Conservation (phyloP, 1,140 invertebrate genomes). For the Grapholita molesta region DNA sequence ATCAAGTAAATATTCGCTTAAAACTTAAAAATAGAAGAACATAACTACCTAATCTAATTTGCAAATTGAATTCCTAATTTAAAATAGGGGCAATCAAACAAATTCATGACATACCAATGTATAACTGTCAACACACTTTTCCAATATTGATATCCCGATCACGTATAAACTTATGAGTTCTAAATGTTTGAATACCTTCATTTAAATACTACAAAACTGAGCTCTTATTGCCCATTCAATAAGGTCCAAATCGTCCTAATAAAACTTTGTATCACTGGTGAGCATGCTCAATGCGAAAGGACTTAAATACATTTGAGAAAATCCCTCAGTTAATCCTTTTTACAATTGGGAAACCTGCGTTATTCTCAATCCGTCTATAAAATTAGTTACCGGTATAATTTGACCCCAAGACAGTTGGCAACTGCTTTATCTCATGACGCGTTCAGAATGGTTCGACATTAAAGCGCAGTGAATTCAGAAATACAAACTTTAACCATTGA, state of each 20-base stretch:
- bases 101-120: neutral
- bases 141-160: slow-evolving; percentile 43
- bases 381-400: neutral
- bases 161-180: slow-evolving; percentile 37
- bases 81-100: too few relatives aligned
- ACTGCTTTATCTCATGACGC: neutral
- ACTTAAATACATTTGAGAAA: neutral
- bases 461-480: too few relatives aligned
- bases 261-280: neutral
- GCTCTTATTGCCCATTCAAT: neutral
- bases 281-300: neutral
- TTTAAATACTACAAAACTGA: neutral
- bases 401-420: neutral
- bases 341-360: neutral
- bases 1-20: too few relatives aligned
- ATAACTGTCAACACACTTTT: slow-evolving; percentile 35
- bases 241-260: neutral
- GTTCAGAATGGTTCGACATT: neutral
- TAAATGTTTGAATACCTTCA: neutral
- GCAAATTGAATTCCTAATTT: too few relatives aligned
- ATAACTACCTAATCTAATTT: too few relatives aligned
- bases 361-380: neutral
- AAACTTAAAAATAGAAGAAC: too few relatives aligned
- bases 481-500: too few relatives aligned
- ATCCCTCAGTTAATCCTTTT: neutral